A percentile compares a stretch with the other conserved stretches of the same genome.
These are phyloP conservation scores for Drosophila saltans DNA, from an alignment of 1,140 invertebrate genomes.

Conservation along the genomic window DNA sequence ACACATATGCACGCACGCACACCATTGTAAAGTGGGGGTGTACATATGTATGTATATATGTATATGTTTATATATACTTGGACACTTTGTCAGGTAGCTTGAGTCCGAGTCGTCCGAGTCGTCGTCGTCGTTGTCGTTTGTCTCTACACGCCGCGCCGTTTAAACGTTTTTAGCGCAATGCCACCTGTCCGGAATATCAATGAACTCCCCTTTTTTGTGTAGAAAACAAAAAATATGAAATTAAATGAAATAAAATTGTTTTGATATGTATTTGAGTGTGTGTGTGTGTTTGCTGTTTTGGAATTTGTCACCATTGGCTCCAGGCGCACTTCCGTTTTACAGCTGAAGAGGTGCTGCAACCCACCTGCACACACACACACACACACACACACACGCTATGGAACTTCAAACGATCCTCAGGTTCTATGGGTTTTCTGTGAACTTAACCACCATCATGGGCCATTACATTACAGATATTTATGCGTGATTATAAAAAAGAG, in stretches of 20 bases:
- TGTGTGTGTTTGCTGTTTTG: slow-evolving; percentile 2
- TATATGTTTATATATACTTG: slow-evolving; percentile 16
- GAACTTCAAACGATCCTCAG: slow-evolving; percentile 19
- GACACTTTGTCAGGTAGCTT: slow-evolving; percentile 64
- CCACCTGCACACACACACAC: slow-evolving; percentile 6
- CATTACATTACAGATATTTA: slow-evolving; percentile 71
- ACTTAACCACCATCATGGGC: slow-evolving; percentile 14
- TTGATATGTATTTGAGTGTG: slow-evolving; percentile 22
- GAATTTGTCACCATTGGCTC: slow-evolving; percentile 10
- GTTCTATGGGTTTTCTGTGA: slow-evolving; percentile 33
- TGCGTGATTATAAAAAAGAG: slow-evolving; percentile 71
- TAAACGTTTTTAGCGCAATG: slow-evolving; percentile 68
- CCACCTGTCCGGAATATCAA: slow-evolving; percentile 74
- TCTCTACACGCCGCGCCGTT: slow-evolving; percentile 38
- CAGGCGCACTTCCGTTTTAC: slow-evolving; percentile 24
- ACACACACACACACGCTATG: slow-evolving; percentile 17
- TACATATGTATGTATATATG: slow-evolving; percentile 16
- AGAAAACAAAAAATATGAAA: slow-evolving; percentile 72
- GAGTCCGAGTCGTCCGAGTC: slow-evolving; percentile 11
- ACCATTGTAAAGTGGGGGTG: slow-evolving; percentile 67
- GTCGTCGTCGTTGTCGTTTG: slow-evolving; percentile 17
- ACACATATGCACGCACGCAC: slow-evolving; percentile 28
- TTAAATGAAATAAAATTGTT: slow-evolving; percentile 76
- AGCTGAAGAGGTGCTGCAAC: not conserved
- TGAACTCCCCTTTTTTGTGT: slow-evolving; percentile 66